Evolutionary conservation across 2,797 vertebrate species (phyloP), one percentile per base, ranked within the genome.

Genomic region (Vespertilio murinus): DNA sequence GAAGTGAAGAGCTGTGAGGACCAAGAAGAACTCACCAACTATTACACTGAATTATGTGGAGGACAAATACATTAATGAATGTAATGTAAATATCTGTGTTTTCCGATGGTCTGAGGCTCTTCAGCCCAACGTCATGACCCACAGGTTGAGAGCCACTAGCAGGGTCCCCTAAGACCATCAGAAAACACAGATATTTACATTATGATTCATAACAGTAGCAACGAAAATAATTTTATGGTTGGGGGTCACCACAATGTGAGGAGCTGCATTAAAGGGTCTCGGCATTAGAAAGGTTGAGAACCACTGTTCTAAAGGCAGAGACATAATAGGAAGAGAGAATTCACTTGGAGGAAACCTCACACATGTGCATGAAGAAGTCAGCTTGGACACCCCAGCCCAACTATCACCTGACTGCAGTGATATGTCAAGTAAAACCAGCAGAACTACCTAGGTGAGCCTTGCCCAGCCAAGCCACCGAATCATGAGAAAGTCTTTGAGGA

Each of bases 391-490:
- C 25, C 17, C 61, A 88, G 2, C 22, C 59, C 49, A 75, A 16
- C 59, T 65, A 67, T 70, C 59, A 91, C 52, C 38, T 80, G 71
- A 71, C 30, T 71, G 22, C 33, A 84, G 42, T 7, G 12, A 23
- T 54, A 64, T 20, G 65, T 79, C 28, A 75, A 74, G 40, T 67
- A 49, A 94, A 84, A 70, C 38, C 35, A 82, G 45, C 65, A 65
- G 74, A 77, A 88, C 59, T 61, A 11, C 33, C 71, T 47, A 81
- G 33, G 54, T 88, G 61, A 90, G 33, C 35, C 38, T 3, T 71
- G 75, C 33, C 5, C 77, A 77, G 73, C 30, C 59, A 92, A 92
- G 45, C 30, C 89, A 94, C 5, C 70, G 47, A 65, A 96, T 70
- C 75, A 52, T 33, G 54, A 80, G 42, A 87, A 89, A 88, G n/a